Evolutionary conservation across 2,888 invertebrate species (phyloP), one percentile per base, ranked within the genome.

Genomic region (Eupithecia tripunctaria): DNA sequence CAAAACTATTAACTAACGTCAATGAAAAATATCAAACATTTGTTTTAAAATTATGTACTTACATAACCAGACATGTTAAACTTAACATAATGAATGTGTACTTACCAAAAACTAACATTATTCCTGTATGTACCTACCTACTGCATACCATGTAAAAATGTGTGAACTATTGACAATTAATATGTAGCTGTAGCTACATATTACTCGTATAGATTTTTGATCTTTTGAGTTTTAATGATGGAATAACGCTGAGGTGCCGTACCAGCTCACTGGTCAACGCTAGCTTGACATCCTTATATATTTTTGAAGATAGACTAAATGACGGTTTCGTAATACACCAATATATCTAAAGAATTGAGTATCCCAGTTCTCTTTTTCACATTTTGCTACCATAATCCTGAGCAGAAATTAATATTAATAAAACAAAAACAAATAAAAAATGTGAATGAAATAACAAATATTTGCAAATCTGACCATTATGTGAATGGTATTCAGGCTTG

Each of bases 1-100:
- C 85, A 76, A 85, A 83, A 84, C 82, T 84, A 85, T 82, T 83
- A 80, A 81, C 81, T 79, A 78, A 78, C 76, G 36, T 80, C 79
- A 74, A 78, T 70, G 68, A 76, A 72, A 72, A 70, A 71, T 76
- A 75, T 76, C 74, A 68, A 63, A 70, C 72, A 73, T 68, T 70
- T 71, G 65, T 71, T 76, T 59, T 64, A 64, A 12, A 36, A 25
- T 38, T 10, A n/a, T n/a, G n/a, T n/a, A 5, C n/a, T 32, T 12
- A 21, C 63, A 0, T 63, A 21, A 7, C 25, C 63, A 38, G 5
- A 63, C 21, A 21, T 63, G 0, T 12, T 21, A 32, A 63, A 38
- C 38, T 38, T 36, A 63, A 47, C 27, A 27, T 60, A 15, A 59
- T 59, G 8, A 25, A 32, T 32, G 32, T 32, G 7, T 29, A 29